These are phyloP conservation scores for Drosophila yooni DNA, from an alignment of 2,888 invertebrate species.

Conservation along the genomic window DNA sequence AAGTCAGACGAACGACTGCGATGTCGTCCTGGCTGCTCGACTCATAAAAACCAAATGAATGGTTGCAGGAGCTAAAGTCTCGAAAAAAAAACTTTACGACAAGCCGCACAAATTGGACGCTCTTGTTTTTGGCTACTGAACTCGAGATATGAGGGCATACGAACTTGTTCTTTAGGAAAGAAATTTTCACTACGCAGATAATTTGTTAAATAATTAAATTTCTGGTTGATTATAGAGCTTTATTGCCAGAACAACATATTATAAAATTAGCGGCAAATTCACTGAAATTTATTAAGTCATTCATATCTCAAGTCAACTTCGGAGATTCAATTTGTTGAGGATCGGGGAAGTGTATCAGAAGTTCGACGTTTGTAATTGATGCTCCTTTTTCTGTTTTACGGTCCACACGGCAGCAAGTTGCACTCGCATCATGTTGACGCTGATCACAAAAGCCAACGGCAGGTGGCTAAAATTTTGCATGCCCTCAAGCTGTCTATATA, in stretches of 20 bases:
- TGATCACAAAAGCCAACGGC: conserved; percentile 59
- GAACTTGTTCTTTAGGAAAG: background rate
- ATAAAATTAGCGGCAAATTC: background rate
- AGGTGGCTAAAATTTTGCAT: conserved; percentile 52
- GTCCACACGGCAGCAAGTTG: conserved; percentile 43
- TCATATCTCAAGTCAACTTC: background rate
- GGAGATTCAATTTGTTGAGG: background rate
- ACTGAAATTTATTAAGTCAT: background rate
- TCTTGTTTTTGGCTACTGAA: conserved; percentile 42
- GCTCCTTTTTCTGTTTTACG: conserved; percentile 58
- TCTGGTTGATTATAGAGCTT: background rate
- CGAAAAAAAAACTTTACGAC: conserved; percentile 75
- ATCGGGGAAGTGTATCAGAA: conserved; percentile 15
- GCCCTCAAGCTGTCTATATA: conserved; percentile 44
- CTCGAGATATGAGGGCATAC: conserved; percentile 25
- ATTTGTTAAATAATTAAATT: background rate
- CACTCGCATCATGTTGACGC: conserved; percentile 70
- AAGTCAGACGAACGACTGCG: conserved; percentile 49
- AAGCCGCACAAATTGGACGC: conserved; percentile 79
- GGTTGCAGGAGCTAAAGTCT: conserved; percentile 42
- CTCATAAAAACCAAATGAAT: conserved; percentile 78
- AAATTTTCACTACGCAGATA: background rate
- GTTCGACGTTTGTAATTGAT: background rate
- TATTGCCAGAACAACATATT: background rate
- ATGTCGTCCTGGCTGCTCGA: conserved; percentile 53